phyloP scores from a whole-genome alignment of 2,888 invertebrate genomes.

The Podabrus alpinus region DNA sequence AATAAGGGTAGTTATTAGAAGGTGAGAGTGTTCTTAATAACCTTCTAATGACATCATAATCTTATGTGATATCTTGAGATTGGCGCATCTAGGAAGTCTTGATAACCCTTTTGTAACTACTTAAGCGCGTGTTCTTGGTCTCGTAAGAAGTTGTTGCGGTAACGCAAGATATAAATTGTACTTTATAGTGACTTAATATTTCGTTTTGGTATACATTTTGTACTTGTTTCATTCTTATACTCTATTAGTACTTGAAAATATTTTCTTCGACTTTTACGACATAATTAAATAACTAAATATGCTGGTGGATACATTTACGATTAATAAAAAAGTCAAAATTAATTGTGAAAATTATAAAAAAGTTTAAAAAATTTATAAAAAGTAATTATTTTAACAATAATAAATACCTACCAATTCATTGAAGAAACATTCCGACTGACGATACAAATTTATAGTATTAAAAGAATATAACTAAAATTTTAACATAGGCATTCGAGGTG shows the following conservation, averaged over 20 bases:
- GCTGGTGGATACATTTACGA: not conserved
- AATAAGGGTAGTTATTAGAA: constrained; percentile 43
- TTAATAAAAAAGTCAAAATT: not conserved
- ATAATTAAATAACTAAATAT: not conserved
- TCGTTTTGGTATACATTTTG: not conserved
- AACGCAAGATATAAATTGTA: constrained; percentile 2
- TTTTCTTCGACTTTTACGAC: not conserved
- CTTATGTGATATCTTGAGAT: constrained; percentile 47
- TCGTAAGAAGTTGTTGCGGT: constrained; percentile 34
- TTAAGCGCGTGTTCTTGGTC: constrained; percentile 28
- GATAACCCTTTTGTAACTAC: constrained; percentile 33
- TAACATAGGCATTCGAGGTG: not conserved
- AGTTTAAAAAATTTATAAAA: not conserved
- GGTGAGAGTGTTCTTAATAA: constrained; percentile 47
- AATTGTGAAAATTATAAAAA: not conserved
- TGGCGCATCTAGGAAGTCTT: constrained; percentile 39
- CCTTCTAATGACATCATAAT: constrained; percentile 47
- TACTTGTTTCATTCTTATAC: not conserved
- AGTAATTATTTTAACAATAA: not conserved
- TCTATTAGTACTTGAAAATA: not conserved
- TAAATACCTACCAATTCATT: not conserved
- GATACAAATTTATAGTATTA: too few species aligned
- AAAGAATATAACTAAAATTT: not conserved
- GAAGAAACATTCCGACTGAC: not conserved
- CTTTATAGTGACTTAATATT: constrained; percentile 4